A percentile compares a stretch with the other conserved stretches of the same genome.
These are phyloP conservation scores for Scomber colias DNA, from an alignment of 2,113 vertebrate genomes.

Conservation along the genomic window DNA sequence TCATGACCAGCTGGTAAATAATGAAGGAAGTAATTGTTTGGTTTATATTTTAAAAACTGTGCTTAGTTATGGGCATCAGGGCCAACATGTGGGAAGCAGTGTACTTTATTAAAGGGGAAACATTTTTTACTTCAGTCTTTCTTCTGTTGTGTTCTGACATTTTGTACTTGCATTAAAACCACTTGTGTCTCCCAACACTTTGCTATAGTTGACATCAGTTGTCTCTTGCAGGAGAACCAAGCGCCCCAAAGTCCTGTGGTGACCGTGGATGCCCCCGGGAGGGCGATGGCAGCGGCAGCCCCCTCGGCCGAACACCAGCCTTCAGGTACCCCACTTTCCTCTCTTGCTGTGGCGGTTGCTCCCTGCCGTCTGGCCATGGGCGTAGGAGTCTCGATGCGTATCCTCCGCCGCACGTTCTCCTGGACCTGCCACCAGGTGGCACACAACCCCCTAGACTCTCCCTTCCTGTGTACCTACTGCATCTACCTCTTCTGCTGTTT, in stretches of 20 bases:
- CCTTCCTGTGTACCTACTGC: constrained; percentile 90
- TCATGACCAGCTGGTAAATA: background rate
- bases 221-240: constrained; percentile 86
- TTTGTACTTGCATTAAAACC: background rate
- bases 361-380: constrained; percentile 72
- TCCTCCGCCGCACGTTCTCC: constrained; percentile 86
- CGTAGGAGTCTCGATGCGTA: constrained; percentile 85
- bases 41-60: background rate
- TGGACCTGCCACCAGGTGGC: constrained; percentile 91
- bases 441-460: constrained; percentile 91
- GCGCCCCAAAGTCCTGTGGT: constrained; percentile 76
- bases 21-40: background rate
- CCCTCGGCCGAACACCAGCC: constrained; percentile 86
- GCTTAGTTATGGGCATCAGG: too few relatives aligned
- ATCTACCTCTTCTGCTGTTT: constrained; percentile 91
- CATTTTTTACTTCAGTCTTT: background rate
- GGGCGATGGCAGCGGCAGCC: constrained; percentile 68
- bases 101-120: background rate
- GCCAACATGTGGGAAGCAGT: background rate
- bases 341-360: constrained; percentile 84
- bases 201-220: background rate
- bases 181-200: background rate
- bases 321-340: constrained; percentile 95
- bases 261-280: constrained; percentile 84
- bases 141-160: background rate